Conservation (phyloP, 1,140 invertebrate genomes). For the Zaprionus gabonicus region DNA sequence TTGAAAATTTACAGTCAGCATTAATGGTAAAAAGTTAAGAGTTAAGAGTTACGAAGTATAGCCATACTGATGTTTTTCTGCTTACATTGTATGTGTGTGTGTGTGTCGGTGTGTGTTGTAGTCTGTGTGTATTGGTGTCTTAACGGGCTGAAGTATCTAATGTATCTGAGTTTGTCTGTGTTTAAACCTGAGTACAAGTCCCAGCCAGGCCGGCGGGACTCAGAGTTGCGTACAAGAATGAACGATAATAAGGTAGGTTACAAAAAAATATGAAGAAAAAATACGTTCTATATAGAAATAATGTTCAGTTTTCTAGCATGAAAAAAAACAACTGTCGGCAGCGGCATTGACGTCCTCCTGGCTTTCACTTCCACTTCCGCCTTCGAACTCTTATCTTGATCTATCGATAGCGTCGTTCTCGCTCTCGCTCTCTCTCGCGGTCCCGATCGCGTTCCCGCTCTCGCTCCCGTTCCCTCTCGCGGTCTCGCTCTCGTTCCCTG, state of each 20-base stretch:
- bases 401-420: conserved; percentile 66
- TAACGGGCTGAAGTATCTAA: background rate
- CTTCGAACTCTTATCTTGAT: conserved; percentile 23
- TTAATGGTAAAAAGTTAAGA: conserved; percentile 43
- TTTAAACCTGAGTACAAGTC: conserved; percentile 67
- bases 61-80: conserved; percentile 48
- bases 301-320: conserved; percentile 9
- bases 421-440: conserved; percentile 11
- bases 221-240: conserved; percentile 14
- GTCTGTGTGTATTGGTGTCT: conserved; percentile 9
- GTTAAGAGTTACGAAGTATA: conserved; percentile 65
- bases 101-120: conserved; percentile 43
- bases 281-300: conserved; percentile 24
- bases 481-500: conserved; percentile 18
- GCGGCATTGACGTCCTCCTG: background rate
- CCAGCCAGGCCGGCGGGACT: background rate
- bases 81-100: conserved; percentile 6
- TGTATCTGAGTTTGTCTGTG: conserved; percentile 31
- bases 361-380: background rate
- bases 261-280: conserved; percentile 23
- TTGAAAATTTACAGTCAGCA: conserved; percentile 61
- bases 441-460: conserved; percentile 49
- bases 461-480: conserved; percentile 18
- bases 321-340: background rate
- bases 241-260: conserved; percentile 13